Evolutionary conservation across 92 coral and sea anemone genomes (phyloP), one percentile per base, ranked within the genome.

Genomic region (Actinernus sp.): DNA sequence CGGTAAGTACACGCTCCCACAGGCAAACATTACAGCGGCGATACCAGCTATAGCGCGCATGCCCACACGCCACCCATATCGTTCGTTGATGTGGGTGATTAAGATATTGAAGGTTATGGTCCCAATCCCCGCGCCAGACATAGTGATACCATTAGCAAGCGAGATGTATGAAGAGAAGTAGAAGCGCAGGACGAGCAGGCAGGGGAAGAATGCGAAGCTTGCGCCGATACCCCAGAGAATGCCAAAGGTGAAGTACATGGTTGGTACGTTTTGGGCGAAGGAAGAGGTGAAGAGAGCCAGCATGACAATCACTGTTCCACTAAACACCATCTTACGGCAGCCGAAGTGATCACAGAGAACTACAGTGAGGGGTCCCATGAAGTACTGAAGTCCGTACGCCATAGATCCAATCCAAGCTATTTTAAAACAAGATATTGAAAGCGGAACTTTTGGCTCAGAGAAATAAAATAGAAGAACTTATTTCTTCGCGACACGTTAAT

Each of bases 341-440:
- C 97, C 97, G 18, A 86, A 80, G 54, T 90, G 97, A 26, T 76
- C 86, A 27, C 84, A 80, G 51, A 90, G 64, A 4, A 79, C 68
- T 12, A 92, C 73, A 5, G 86, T 36, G 37, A 86, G 29, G 10
- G 97, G 97, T 6, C 92, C 89, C 16, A 54, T 76, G 38, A 86
- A 65, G 39, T 80, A 90, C 26, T 68, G 79, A 31, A 90, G 52
- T 30, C 97, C 97, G 39, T 81, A 90, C 24, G 88, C 97, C 65
- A 90, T 26, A 0, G 97, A 85, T 0, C 97, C 97, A 17, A 90
- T 82, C 92, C 97, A 90, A 14, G 97, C 97, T 90, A 58, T n/a
- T n/a, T n/a, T n/a, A n/a, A n/a, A n/a, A n/a, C n/a, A n/a, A n/a
- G n/a, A n/a, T n/a, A n/a, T n/a, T n/a, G n/a, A n/a, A 21, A 64